These are phyloP conservation scores for Pseudois nayaur DNA, from an alignment of 2,113 vertebrate species.

Conservation along the genomic window DNA sequence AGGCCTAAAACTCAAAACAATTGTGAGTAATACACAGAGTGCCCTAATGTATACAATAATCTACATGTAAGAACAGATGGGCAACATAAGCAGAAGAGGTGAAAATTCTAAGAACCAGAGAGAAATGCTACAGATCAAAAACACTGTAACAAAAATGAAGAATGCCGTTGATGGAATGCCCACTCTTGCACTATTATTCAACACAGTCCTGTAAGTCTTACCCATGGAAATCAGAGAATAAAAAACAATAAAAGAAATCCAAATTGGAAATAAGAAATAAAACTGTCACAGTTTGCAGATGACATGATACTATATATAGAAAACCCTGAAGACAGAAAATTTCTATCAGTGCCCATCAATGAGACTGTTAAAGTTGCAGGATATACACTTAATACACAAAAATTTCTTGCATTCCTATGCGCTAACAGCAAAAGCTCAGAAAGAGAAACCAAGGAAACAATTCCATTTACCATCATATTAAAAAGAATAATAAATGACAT, in stretches of 20 bases:
- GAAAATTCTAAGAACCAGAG: background rate
- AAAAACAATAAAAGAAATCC: background rate
- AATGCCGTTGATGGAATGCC: background rate
- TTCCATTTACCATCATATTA: background rate
- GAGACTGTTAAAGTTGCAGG: background rate
- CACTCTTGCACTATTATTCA: background rate
- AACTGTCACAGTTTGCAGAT: background rate
- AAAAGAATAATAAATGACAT: background rate
- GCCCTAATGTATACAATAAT: background rate
- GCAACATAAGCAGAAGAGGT: background rate
- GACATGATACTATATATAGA: background rate
- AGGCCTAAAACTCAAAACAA: background rate
- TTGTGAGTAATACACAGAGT: background rate
- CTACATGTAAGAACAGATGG: background rate
- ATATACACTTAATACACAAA: background rate
- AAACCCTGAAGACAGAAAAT: background rate
- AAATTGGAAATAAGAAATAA: background rate
- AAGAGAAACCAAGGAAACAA: background rate
- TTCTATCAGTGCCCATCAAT: background rate
- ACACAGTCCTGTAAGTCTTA: background rate
- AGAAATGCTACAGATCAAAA: background rate
- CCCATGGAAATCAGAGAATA: background rate
- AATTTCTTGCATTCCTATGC: background rate
- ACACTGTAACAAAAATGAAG: background rate
- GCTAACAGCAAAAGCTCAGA: background rate